Percentiles rank a stretch among this genome's conserved stretches.
These are phyloP conservation scores for Gibbula magus DNA, from an alignment of 2,888 invertebrate genomes.

Conservation along the genomic window DNA sequence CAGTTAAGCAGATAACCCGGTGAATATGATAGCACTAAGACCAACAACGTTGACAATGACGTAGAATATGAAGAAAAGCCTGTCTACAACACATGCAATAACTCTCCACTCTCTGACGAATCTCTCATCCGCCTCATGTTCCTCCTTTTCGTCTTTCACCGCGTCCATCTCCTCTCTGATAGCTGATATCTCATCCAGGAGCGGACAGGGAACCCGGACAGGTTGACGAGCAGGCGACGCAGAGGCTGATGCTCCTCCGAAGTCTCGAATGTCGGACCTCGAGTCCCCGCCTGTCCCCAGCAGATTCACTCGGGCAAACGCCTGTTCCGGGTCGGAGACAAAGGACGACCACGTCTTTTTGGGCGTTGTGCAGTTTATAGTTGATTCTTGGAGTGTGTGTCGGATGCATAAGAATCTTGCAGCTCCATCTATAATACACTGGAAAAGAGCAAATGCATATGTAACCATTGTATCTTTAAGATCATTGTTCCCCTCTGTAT, in stretches of 20 bases:
- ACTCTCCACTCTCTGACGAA: slow-evolving; percentile 69
- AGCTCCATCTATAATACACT: slow-evolving; percentile 65
- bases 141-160: slow-evolving; percentile 54
- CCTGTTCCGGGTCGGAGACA: slow-evolving; percentile 52
- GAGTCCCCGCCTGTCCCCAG: slow-evolving; percentile 49
- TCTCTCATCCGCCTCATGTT: slow-evolving; percentile 57
- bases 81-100: slow-evolving; percentile 68
- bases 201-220: not conserved
- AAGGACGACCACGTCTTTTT: slow-evolving; percentile 43
- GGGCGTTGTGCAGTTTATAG: slow-evolving; percentile 35
- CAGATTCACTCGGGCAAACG: slow-evolving; percentile 55
- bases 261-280: slow-evolving; percentile 12
- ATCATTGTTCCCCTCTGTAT: too few relatives aligned
- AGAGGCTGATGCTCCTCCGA: not conserved
- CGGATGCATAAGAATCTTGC: slow-evolving; percentile 57
- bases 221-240: not conserved
- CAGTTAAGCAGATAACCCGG: slow-evolving; percentile 24
- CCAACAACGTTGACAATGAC: slow-evolving; percentile 63
- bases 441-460: not conserved
- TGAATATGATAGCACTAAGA: slow-evolving; percentile 59
- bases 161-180: slow-evolving; percentile 36
- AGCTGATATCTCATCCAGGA: slow-evolving; percentile 24
- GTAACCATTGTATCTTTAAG: too few relatives aligned
- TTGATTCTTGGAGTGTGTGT: slow-evolving; percentile 50
- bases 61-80: slow-evolving; percentile 69